phyloP scores from a whole-genome alignment of 2,888 invertebrate genomes.

The Eumacrocentrus americanus region DNA sequence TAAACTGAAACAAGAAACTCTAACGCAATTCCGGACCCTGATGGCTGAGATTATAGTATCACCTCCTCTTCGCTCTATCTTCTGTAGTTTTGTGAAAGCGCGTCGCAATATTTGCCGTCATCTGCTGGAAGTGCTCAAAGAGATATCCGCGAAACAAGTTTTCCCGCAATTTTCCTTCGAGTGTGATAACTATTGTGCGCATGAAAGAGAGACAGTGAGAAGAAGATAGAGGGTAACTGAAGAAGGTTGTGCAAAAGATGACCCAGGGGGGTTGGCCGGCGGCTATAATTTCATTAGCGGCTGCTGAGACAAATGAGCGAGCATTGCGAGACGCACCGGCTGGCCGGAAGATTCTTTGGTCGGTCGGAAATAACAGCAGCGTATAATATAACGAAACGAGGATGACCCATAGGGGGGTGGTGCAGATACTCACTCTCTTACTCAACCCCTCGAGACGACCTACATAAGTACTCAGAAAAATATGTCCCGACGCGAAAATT shows the following conservation, averaged over 20 bases:
- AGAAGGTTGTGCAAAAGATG: slow-evolving; percentile 49
- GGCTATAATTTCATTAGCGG: slow-evolving; percentile 68
- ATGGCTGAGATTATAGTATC: neutral
- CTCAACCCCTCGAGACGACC: slow-evolving; percentile 17
- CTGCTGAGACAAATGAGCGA: slow-evolving; percentile 65
- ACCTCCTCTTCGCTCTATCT: neutral
- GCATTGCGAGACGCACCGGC: slow-evolving; percentile 60
- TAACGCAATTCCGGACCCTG: no score
- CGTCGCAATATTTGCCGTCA: slow-evolving; percentile 53
- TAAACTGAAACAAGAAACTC: no score
- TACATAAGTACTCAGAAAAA: slow-evolving; percentile 30
- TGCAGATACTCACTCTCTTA: neutral
- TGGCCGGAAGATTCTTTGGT: slow-evolving; percentile 53
- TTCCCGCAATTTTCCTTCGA: slow-evolving; percentile 52
- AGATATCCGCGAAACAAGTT: slow-evolving; percentile 55
- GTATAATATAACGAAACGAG: slow-evolving; percentile 31
- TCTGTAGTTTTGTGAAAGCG: slow-evolving; percentile 8
- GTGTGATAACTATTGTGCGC: slow-evolving; percentile 31
- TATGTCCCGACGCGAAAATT: slow-evolving; percentile 26
- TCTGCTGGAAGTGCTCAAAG: slow-evolving; percentile 56
- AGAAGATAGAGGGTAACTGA: no score
- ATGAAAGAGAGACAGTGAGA: slow-evolving; percentile 18
- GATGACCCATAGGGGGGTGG: slow-evolving; percentile 30
- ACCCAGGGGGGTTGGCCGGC: slow-evolving; percentile 46
- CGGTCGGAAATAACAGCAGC: slow-evolving; percentile 40